Conservation (phyloP, 2,113 vertebrate species). For the Rhinichthys klamathensis region DNA sequence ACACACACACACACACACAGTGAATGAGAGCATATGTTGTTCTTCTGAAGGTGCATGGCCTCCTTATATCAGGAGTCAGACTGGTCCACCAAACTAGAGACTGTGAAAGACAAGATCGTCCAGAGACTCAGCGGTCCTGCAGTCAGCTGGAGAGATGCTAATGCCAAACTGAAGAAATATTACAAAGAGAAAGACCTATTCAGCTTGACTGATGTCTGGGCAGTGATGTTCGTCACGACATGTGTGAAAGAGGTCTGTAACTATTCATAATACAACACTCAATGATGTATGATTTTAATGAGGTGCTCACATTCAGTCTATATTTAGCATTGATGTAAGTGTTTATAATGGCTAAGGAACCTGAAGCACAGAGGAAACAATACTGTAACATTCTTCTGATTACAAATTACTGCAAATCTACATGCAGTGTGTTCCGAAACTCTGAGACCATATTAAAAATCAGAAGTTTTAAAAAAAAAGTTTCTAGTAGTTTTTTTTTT, state of each 20-base stretch:
- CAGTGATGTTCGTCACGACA: not conserved
- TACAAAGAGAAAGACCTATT: not conserved
- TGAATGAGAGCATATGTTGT: not conserved
- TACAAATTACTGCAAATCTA: too few relatives aligned
- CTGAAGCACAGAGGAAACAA: too few relatives aligned
- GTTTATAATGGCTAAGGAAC: too few relatives aligned
- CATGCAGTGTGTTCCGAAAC: too few relatives aligned
- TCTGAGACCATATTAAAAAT: not conserved
- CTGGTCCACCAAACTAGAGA: constrained; percentile 7
- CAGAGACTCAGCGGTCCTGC: not conserved
- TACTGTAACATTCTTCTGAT: too few relatives aligned
- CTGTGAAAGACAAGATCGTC: not conserved
- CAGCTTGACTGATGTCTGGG: constrained; percentile 23
- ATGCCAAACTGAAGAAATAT: not conserved
- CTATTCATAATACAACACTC: too few relatives aligned
- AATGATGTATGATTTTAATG: not conserved
- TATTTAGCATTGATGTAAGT: too few relatives aligned
- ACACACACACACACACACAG: too few relatives aligned
- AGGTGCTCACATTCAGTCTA: not conserved
- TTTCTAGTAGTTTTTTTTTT: too few relatives aligned
- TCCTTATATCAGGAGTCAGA: constrained; percentile 23
- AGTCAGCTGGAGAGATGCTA: not conserved
- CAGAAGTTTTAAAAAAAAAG: too few relatives aligned
- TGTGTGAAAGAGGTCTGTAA: constrained; percentile 32
- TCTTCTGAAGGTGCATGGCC: constrained; percentile 12